Evolutionary conservation across 2,888 invertebrate genomes (phyloP).

Genomic region (Eristalis arbustorum): DNA sequence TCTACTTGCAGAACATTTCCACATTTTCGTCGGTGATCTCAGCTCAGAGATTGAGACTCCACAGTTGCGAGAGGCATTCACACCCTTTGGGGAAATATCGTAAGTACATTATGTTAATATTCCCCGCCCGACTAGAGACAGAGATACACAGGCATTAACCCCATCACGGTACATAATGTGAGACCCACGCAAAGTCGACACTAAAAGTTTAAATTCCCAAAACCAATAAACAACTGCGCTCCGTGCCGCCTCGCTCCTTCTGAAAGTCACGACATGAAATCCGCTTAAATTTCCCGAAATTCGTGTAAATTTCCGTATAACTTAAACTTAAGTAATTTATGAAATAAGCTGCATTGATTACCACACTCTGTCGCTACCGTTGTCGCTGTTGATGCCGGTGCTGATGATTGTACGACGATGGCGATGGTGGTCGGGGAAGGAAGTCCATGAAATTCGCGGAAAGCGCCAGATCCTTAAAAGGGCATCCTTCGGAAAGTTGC

Average conservation of each 20-base stretch:
- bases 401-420: not conserved
- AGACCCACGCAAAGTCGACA: slow-evolving; percentile 9
- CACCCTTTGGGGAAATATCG: slow-evolving; percentile 99
- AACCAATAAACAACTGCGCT: slow-evolving; percentile 27
- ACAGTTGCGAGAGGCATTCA: slow-evolving; percentile 97
- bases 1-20: slow-evolving; percentile 94
- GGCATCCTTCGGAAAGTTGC: slow-evolving; percentile 31
- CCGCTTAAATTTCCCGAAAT: slow-evolving; percentile 38
- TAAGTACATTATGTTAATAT: slow-evolving; percentile 82
- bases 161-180: not conserved
- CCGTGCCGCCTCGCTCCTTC: not conserved
- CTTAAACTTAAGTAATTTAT: slow-evolving; percentile 58
- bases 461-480: not conserved
- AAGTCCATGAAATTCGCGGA: slow-evolving; percentile 49
- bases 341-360: slow-evolving; percentile 65
- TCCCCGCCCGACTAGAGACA: slow-evolving; percentile 18
- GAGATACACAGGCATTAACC: slow-evolving; percentile 1
- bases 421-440: not conserved
- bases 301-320: slow-evolving; percentile 49
- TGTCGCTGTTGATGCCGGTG: slow-evolving; percentile 49
- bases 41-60: slow-evolving; percentile 99
- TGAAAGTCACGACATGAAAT: slow-evolving; percentile 22
- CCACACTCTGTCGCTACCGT: slow-evolving; percentile 46
- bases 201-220: slow-evolving; percentile 20
- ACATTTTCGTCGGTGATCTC: slow-evolving; percentile 99